Conservation (phyloP, 2,113 vertebrate species). For the Sporophila hypoxantha region DNA sequence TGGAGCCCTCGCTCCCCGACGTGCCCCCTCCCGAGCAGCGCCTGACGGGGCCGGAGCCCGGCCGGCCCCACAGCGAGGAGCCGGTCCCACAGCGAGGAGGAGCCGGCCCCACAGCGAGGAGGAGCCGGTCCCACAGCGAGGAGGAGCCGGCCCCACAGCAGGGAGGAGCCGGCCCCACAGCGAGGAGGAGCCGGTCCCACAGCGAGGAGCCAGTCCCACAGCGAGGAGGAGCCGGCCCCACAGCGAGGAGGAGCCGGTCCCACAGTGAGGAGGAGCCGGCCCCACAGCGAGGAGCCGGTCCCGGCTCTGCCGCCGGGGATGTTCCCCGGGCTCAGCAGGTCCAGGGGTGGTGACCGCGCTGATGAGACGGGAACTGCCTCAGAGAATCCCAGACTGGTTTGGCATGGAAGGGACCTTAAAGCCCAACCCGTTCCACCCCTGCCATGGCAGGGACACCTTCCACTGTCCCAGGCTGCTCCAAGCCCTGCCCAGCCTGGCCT, state of each 20-base stretch:
- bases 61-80: background rate
- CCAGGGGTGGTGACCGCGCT: accelerated
- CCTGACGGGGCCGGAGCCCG: background rate
- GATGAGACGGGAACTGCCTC: background rate
- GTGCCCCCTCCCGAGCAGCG: background rate
- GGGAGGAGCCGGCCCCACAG: background rate
- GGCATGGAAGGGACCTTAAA: background rate
- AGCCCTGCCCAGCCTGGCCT: accelerated
- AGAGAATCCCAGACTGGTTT: background rate
- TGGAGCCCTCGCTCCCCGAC: background rate
- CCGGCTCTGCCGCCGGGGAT: background rate
- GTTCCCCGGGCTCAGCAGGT: accelerated
- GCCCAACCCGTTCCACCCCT: accelerated
- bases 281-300: accelerated
- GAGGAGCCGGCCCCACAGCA: accelerated
- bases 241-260: background rate
- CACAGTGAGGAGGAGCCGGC: too few relatives aligned
- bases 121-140: background rate
- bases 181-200: too few relatives aligned
- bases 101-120: accelerated
- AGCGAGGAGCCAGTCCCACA: background rate
- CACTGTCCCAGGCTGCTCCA: accelerated
- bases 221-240: too few relatives aligned
- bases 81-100: too few relatives aligned
- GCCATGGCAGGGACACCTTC: background rate